A percentile compares a stretch with the other conserved stretches of the same genome.
These are phyloP conservation scores for Atta texana DNA, from an alignment of 1,140 invertebrate species.

Conservation along the genomic window DNA sequence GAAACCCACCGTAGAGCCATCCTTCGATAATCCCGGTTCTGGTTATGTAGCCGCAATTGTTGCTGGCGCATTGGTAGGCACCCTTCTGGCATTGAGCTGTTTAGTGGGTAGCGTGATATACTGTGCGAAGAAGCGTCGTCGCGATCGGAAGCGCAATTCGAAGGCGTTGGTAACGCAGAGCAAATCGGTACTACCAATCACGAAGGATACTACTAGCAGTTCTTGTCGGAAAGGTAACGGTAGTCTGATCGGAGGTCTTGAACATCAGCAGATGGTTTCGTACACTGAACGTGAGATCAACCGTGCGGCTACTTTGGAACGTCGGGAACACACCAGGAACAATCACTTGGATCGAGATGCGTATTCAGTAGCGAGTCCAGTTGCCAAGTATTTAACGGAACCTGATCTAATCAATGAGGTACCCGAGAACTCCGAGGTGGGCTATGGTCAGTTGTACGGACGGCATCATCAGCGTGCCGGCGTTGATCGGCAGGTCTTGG, in stretches of 20 bases:
- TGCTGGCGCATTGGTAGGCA: constrained; percentile 81
- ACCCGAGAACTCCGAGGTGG: constrained; percentile 75
- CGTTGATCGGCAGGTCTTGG: constrained; percentile 72
- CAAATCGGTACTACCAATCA: constrained; percentile 79
- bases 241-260: constrained; percentile 61
- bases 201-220: constrained; percentile 74
- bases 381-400: constrained; percentile 81
- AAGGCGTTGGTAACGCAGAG: constrained; percentile 78
- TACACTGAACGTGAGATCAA: constrained; percentile 78
- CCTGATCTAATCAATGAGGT: constrained; percentile 84
- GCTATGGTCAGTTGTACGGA: constrained; percentile 75
- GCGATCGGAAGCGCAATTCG: constrained; percentile 78
- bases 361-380: constrained; percentile 74
- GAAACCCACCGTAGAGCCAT: constrained; percentile 78
- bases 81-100: constrained; percentile 79
- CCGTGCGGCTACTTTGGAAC: constrained; percentile 77
- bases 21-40: constrained; percentile 75
- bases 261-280: constrained; percentile 76
- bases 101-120: constrained; percentile 80
- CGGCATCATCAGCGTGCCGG: constrained; percentile 70
- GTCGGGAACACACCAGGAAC: constrained; percentile 68
- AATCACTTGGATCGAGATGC: constrained; percentile 51
- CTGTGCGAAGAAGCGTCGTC: constrained; percentile 79
- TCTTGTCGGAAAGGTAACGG: constrained; percentile 73
- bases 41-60: constrained; percentile 81